Evolutionary conservation across 1,140 invertebrate species (phyloP), one percentile per base, ranked within the genome.

Genomic region (Zophobas morio): DNA sequence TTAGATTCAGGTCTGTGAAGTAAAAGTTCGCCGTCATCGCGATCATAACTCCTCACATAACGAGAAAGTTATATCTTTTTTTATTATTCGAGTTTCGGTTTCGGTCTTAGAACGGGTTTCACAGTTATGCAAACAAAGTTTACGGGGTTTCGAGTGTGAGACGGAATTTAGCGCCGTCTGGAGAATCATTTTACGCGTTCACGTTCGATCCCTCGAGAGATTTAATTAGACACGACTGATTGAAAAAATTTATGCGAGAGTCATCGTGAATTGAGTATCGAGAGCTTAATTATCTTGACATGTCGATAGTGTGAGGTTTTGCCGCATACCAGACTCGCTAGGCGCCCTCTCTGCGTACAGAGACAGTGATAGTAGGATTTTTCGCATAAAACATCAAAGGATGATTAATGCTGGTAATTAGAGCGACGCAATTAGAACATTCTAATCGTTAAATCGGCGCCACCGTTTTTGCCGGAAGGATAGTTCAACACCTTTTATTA

Each of bases 11-110:
- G 8, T 8, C 33, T 2, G 39, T 37, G 39, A 66, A 66, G 60
- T 66, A 66, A 66, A 66, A 66, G 60, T 66, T 66, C 20, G 6
- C 56, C 35, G 56, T 60, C 39, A 66, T 42, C 49, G n/a, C 49
- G 6, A 20, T 51, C 60, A 66, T 66, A 66, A 66, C 39, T 42
- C 33, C 60, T 66, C 37, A 66, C 60, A 66, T 66, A 66, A 66
- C 35, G 40, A 39, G 60, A 66, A 66, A 66, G 60, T 66, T 66
- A 66, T 66, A 5, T 20, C 34, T 63, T 39, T 63, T 63, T 40
- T 35, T 35, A 2, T 57, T 2, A 40, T 63, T 39, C 33, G n/a
- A 46, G 39, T 66, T 66, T 66, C 60, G 39, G 39, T 66, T 66
- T 66, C 39, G 60, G 2, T 66, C 39, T 37, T n/a, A 4, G 60